Conservation (phyloP, 2,113 vertebrate genomes). For the Malurus melanocephalus region DNA sequence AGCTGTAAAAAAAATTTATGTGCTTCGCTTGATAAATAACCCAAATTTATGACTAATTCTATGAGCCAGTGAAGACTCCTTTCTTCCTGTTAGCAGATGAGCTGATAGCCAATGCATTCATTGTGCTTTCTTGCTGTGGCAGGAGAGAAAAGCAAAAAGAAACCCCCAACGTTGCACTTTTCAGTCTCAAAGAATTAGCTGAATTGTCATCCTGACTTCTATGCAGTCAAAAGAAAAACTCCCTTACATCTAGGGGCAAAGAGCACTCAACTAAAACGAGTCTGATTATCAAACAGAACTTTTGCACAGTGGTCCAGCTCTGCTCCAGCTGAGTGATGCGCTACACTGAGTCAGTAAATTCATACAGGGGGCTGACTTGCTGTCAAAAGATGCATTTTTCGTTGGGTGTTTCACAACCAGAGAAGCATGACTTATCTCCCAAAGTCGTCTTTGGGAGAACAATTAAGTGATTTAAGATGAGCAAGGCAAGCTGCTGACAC, state of each 20-base stretch:
- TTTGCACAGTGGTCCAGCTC: neutral
- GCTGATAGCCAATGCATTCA: neutral
- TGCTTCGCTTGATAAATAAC: neutral
- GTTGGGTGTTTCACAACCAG: neutral
- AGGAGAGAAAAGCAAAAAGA: neutral
- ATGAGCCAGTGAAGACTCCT: neutral
- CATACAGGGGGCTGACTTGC: neutral
- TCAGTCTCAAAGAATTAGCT: neutral
- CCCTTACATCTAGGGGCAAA: neutral
- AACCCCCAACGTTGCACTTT: neutral
- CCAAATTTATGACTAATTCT: neutral
- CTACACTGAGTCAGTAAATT: neutral
- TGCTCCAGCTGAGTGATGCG: neutral
- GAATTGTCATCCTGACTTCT: neutral
- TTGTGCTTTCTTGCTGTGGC: neutral
- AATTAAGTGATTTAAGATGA: constrained; percentile 19
- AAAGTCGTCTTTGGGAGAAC: neutral
- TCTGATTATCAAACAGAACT: neutral
- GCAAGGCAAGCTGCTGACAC: constrained; percentile 29
- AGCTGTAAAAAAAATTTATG: neutral
- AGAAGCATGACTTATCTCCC: constrained; percentile 15
- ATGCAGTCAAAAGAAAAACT: neutral
- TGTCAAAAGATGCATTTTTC: neutral
- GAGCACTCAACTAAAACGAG: neutral
- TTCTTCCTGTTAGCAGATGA: neutral